Conservation (phyloP, 2,888 invertebrate species). For the Ferdinandea cuprea region DNA sequence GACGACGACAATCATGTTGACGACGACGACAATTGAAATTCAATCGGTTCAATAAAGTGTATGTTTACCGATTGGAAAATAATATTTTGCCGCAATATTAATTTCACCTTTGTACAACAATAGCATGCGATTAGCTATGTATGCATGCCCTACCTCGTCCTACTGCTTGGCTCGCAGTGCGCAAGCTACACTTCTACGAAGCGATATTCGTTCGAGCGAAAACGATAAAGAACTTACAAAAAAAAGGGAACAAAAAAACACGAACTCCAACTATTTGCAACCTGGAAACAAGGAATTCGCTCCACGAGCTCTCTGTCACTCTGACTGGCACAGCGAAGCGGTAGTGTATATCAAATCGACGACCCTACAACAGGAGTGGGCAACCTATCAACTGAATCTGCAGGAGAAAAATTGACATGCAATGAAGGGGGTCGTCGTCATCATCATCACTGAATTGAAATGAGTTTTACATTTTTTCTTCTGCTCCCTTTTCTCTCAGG, state of each 20-base stretch:
- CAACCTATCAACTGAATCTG: constrained; percentile 66
- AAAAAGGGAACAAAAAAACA: constrained; percentile 14
- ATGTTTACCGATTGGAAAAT: constrained; percentile 76
- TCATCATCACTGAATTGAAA: constrained; percentile 37
- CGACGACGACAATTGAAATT: constrained; percentile 71
- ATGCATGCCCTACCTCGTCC: constrained; percentile 11
- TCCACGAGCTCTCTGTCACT: constrained; percentile 50
- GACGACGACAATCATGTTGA: constrained; percentile 7
- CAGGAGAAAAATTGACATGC: constrained; percentile 63
- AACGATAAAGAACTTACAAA: constrained; percentile 44
- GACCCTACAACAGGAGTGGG: constrained; percentile 55
- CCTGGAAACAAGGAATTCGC: constrained; percentile 62
- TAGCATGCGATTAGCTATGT: constrained; percentile 64
- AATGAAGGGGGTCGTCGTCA: constrained; percentile 37
- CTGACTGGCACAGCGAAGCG: constrained; percentile 29
- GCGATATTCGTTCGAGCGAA: constrained; percentile 68
- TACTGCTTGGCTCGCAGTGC: neutral
- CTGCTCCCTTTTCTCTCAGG: neutral
- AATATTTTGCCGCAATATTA: constrained; percentile 76
- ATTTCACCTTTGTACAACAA: constrained; percentile 75
- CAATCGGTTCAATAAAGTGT: constrained; percentile 76
- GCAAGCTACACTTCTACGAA: constrained; percentile 36
- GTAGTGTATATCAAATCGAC: constrained; percentile 25
- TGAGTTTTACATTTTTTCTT: constrained; percentile 32
- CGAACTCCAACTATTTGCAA: constrained; percentile 61